Evolutionary conservation across 2,797 vertebrate genomes (phyloP).

Genomic region (Prionace glauca): DNA sequence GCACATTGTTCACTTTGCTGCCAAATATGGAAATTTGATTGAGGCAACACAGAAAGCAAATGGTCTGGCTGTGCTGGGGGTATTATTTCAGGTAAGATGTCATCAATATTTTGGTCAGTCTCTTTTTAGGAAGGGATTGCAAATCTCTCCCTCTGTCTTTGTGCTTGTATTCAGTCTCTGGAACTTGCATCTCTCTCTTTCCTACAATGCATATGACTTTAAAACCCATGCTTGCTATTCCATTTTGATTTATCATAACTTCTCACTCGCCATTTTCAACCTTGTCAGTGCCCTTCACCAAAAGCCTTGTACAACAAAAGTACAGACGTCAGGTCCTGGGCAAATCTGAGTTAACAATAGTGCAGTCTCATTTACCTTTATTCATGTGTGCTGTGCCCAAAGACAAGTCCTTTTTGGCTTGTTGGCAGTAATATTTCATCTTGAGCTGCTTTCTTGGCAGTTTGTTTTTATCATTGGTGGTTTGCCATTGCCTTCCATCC

Average conservation of each 20-base stretch:
- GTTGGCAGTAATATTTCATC: no score
- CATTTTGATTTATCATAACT: neutral
- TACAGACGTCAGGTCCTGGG: neutral
- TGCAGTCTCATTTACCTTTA: neutral
- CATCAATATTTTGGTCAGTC: neutral
- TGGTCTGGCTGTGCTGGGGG: constrained; percentile 69
- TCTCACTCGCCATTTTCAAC: neutral
- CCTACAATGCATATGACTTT: neutral
- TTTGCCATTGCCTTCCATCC: no score
- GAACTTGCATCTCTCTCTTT: neutral
- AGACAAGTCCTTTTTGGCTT: no score
- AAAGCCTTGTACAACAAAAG: neutral
- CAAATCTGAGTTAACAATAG: neutral
- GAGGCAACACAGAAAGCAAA: constrained; percentile 57
- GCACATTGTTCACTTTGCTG: constrained; percentile 72
- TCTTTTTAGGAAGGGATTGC: neutral
- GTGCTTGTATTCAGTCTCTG: no score
- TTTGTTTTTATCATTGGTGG: no score
- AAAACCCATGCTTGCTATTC: neutral
- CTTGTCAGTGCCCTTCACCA: neutral
- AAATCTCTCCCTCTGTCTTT: neutral
- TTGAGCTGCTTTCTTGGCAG: no score
- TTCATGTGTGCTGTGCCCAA: no score
- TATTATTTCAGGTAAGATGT: constrained; percentile 63
- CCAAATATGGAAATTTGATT: constrained; percentile 52